Base-by-base conservation (phyloP, 1,140 invertebrate species). In the Drosophila pectinifera region DNA sequence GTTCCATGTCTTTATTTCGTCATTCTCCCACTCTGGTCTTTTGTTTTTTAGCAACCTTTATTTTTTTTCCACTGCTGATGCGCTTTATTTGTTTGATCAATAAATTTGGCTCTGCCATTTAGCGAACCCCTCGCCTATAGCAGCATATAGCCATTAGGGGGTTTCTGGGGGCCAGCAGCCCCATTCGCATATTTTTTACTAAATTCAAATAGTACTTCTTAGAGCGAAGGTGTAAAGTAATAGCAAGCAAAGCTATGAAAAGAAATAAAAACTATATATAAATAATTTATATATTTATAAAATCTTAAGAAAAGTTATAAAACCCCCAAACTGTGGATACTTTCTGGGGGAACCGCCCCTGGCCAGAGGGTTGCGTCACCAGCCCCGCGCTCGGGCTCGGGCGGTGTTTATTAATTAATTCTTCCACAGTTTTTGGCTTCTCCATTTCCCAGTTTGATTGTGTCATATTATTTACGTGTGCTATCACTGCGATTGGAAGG, bases 31-130 rank as follows among this genome's bases (percentile, higher is more conserved):
- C 58, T 55, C 67, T 56, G 59, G 57, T 51, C 22, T 22, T 45
- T 73, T 46, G 34, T 18, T 58, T 46, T 38, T 31, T 41, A 45
- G 48, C 39, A 14, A 34, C 16, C 22, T 45, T 51, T 31, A 36
- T 54, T 38, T 54, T 13, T 28, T 5, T 22, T 7, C 38, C 7
- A 4, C n/a, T 36, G 54, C 24, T 55, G 81, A 70, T 85, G 81
- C 83, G 82, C 74, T 86, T 85, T 78, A 86, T 86, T 86, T 86
- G 83, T 86, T 86, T 86, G 83, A 86, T 86, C 83, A 86, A 86
- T 86, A 86, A 79, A 79, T 86, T 88, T 56, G 68, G 65, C 59
- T 38, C 56, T 57, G 59, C 62, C 77, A 56, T 74, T 88, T 86
- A 75, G 59, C 58, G 43, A 34, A 43, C 28, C 28, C 16, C 24